Base-by-base conservation (phyloP, 1,140 invertebrate species). In the Mactra quadrangularis region DNA sequence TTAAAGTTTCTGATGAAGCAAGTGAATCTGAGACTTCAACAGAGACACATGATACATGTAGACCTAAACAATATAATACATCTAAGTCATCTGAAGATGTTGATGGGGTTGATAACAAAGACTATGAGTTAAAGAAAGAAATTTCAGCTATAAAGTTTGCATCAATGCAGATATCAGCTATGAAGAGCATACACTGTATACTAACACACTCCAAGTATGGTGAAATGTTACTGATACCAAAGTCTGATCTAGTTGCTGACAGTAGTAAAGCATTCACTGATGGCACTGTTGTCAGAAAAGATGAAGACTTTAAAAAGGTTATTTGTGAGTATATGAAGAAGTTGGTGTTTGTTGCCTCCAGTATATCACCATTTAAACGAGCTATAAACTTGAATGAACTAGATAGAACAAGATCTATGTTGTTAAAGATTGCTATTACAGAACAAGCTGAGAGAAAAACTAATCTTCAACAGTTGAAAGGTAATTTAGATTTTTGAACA, bases 171-270 rank as follows among this genome's bases (percentile, higher is more conserved):
- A 93, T 95, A 76, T 92, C 94, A 35, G 94, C 95, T 35, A 88
- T 96, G 76, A 95, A 95, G 89, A 90, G 94, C 7, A 85, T 96
- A 19, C 89, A 92, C 66, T 89, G 91, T 25, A 90, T 95, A 3
- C 85, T 95, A 17, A 93, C 92, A 75, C 94, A 93, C 70, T 93
- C 92, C 66, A 92, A 93, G 68, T 95, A 93, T 91, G 92, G 92
- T 3, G 95, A 95, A 87, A 89, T 95, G 85, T 89, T 95, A 53
- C 88, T 95, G 6, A 93, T 95, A 19, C 94, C 94, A 0, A 93
- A 93, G 53, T 85, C 87, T 3, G 87, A 87, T 55, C 62, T 87
- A 0, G 59, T 84, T 76, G 88, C 86, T 84, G 88, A 89, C 38
- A 89, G 64, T 74, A 91, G 72, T 74, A 90, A 88, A 81, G 84